phyloP scores from a whole-genome alignment of 2,113 vertebrate species.

The Thunnus thynnus region DNA sequence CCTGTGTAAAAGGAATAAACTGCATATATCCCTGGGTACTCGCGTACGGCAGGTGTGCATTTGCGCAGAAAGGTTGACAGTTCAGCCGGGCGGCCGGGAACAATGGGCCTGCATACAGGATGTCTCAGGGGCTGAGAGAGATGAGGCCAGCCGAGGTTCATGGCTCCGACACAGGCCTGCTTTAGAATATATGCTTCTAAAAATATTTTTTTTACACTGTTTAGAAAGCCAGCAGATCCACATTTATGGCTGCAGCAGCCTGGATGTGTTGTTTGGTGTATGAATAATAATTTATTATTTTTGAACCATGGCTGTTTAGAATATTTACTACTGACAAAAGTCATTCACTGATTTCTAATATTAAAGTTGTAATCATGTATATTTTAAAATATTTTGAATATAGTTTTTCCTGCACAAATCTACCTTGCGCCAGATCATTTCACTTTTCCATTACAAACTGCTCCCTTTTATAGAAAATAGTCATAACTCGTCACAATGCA shows the following conservation, averaged over 20 bases:
- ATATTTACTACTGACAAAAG: not conserved
- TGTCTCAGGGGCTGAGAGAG: slow-evolving; percentile 59
- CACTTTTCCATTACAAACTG: not conserved
- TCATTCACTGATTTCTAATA: not conserved
- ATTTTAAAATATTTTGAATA: too few species aligned
- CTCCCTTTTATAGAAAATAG: too few species aligned
- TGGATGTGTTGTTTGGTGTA: not conserved
- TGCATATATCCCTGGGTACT: not conserved
- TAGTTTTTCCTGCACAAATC: too few species aligned
- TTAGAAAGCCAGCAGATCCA: not conserved
- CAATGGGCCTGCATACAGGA: slow-evolving; percentile 82
- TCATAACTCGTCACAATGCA: too few species aligned
- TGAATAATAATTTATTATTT: not conserved
- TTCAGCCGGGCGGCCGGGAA: slow-evolving; percentile 57
- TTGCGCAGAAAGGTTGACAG: slow-evolving; percentile 58
- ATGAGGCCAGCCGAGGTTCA: slow-evolving; percentile 70
- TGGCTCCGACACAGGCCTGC: slow-evolving; percentile 30
- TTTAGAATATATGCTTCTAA: not conserved
- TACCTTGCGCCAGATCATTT: not conserved
- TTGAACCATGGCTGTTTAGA: not conserved
- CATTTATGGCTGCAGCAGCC: not conserved
- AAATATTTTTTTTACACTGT: not conserved
- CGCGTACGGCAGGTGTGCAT: slow-evolving; percentile 72
- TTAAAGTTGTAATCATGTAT: not conserved
- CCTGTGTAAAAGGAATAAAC: not conserved